These are phyloP conservation scores for Vanessa tameamea DNA, from an alignment of 1,140 invertebrate species.

Conservation along the genomic window DNA sequence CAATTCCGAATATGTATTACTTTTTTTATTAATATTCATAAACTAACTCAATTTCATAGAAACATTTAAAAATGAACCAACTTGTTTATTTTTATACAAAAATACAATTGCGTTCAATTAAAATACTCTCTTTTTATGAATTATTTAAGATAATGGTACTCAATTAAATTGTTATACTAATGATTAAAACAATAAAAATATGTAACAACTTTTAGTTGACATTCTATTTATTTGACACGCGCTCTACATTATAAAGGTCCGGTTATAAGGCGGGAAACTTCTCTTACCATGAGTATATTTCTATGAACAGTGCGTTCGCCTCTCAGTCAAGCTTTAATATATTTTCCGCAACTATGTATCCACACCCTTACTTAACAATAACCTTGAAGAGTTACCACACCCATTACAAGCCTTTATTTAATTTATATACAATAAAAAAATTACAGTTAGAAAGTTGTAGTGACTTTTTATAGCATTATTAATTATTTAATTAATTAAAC, in stretches of 20 bases:
- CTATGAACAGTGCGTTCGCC: neutral
- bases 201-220: neutral
- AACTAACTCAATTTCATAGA: too few species aligned
- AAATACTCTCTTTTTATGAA: too few species aligned
- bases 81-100: too few species aligned
- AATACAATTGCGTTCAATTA: too few species aligned
- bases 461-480: too few species aligned
- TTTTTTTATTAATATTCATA: too few species aligned
- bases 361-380: constrained; percentile 1
- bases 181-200: too few species aligned
- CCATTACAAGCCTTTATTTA: neutral
- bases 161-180: too few species aligned
- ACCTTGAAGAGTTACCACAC: constrained; percentile 8
- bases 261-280: neutral
- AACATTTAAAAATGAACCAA: too few species aligned
- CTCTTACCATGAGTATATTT: neutral
- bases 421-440: neutral
- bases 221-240: neutral
- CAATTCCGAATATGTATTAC: too few species aligned
- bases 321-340: neutral
- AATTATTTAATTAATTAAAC: too few species aligned
- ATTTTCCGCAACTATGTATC: neutral
- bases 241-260: constrained; percentile 6
- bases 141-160: too few species aligned
- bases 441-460: neutral